phyloP scores from a whole-genome alignment of 2,888 invertebrate genomes.

The Vanessa cardui region DNA sequence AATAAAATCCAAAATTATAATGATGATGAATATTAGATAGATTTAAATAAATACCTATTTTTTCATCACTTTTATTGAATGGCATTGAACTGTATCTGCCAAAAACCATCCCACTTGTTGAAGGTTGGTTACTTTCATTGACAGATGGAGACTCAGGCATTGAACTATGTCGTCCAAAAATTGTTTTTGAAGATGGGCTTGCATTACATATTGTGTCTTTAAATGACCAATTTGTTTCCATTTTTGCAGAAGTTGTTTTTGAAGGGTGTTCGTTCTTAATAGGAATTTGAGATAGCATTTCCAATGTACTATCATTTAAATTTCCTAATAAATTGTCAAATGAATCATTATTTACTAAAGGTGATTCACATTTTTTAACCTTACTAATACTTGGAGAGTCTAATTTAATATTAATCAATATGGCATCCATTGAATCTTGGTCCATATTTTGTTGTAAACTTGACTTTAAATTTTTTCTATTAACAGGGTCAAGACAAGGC shows the following conservation, averaged over 20 bases:
- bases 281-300: conserved; percentile 69
- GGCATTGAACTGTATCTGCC: conserved; percentile 77
- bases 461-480: conserved; percentile 42
- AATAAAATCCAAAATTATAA: neutral
- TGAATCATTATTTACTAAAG: conserved; percentile 70
- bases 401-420: conserved; percentile 66
- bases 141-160: conserved; percentile 76
- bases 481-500: conserved; percentile 47
- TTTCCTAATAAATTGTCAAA: conserved; percentile 74
- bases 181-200: conserved; percentile 61
- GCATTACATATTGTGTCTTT: conserved; percentile 60
- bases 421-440: conserved; percentile 71
- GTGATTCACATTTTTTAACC: conserved; percentile 59
- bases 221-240: conserved; percentile 54
- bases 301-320: conserved; percentile 75
- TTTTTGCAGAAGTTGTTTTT: conserved; percentile 41
- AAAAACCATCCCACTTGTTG: conserved; percentile 70
- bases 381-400: conserved; percentile 61
- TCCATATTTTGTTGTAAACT: conserved; percentile 59
- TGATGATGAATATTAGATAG: neutral
- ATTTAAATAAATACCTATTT: conserved; percentile 25
- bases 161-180: conserved; percentile 70
- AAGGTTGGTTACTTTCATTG: conserved; percentile 57
- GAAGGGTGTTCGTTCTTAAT: conserved; percentile 49
- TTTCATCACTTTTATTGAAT: conserved; percentile 56